A percentile compares a stretch with the other conserved stretches of the same genome.
Evolutionary conservation across 2,888 invertebrate genomes (phyloP).

Genomic region (Melikaiella ostensackeni): DNA sequence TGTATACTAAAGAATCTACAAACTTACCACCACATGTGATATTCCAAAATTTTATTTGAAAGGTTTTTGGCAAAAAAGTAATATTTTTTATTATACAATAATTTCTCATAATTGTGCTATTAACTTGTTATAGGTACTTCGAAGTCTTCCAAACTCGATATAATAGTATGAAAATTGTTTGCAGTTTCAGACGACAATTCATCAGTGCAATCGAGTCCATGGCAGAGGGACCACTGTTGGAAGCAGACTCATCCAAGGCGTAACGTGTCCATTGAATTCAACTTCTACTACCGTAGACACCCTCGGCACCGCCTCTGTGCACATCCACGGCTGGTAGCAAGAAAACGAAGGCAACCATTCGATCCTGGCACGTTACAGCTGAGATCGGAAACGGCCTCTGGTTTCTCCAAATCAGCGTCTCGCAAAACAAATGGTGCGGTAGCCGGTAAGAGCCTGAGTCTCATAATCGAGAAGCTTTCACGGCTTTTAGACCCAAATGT

Average conservation of each 20-base stretch:
- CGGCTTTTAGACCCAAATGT: constrained; percentile 79
- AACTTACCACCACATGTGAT: no score
- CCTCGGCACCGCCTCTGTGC: constrained; percentile 77
- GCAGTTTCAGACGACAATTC: constrained; percentile 93
- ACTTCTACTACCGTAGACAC: constrained; percentile 84
- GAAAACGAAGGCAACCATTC: constrained; percentile 84
- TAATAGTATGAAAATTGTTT: constrained; percentile 52
- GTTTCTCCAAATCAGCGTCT: constrained; percentile 56
- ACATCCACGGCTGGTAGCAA: constrained; percentile 77
- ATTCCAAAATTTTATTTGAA: no score
- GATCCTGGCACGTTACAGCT: constrained; percentile 76
- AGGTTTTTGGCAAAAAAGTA: no score
- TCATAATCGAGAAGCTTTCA: constrained; percentile 73
- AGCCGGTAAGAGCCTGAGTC: constrained; percentile 67
- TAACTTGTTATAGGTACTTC: no score
- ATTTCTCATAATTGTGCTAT: no score
- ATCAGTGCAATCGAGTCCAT: constrained; percentile 93
- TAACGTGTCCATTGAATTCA: constrained; percentile 86
- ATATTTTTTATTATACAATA: no score
- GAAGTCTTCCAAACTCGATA: background rate
- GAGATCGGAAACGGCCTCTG: constrained; percentile 57
- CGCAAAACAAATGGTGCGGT: constrained; percentile 63
- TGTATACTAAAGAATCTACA: no score
- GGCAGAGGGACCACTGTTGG: constrained; percentile 94
- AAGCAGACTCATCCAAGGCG: constrained; percentile 88